Evolutionary conservation across 2,888 invertebrate genomes (phyloP), one percentile per base, ranked within the genome.

Genomic region (Baronia brevicornis): DNA sequence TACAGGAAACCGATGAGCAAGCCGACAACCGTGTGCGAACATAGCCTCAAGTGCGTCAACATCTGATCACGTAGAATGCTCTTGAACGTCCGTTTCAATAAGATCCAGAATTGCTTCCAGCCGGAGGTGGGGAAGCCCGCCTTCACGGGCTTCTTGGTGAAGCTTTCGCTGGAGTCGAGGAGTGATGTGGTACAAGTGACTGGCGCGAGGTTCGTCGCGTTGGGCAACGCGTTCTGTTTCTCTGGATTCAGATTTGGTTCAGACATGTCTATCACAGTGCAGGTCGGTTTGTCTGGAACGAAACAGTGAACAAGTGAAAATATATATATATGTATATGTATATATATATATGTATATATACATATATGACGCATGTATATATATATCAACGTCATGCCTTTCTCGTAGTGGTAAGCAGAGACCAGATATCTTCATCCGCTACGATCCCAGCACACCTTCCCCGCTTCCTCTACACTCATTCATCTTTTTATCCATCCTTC

Each of bases 1-100:
- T 97, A 98, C 65, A 97, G 90, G 69, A 95, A 89, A 15, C 97
- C 97, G 51, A 97, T 95, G 38, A 97, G 87, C 37, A 97, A 86
- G 2, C 97, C 97, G 33, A 97, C 96, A 34, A 94, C 87, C 30
- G 96, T 87, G 66, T 96, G 95, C 23, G 95, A 92, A 44, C 93
- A 89, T 46, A 97, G 85, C 49, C 97, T 88, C 79, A 97, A 89
- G 54, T 93, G 91, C 24, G 97, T 97, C 64, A 98, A 72, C 72
- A 94, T 96, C 86, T 95, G 90, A 60, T 95, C 95, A 48, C 95
- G 85, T 50, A 93, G 86, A 48, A 93, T 94, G 48, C 94, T 93
- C 36, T 90, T 86, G 66, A 94, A 92, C 5, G 93, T 94, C 38
- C 95, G 84, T 57, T 94, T 93, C 52, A 97, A 86, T 52, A 97